These are phyloP conservation scores for Sterrhoptilus dennistouni DNA, from an alignment of 2,113 vertebrate species.

Conservation along the genomic window DNA sequence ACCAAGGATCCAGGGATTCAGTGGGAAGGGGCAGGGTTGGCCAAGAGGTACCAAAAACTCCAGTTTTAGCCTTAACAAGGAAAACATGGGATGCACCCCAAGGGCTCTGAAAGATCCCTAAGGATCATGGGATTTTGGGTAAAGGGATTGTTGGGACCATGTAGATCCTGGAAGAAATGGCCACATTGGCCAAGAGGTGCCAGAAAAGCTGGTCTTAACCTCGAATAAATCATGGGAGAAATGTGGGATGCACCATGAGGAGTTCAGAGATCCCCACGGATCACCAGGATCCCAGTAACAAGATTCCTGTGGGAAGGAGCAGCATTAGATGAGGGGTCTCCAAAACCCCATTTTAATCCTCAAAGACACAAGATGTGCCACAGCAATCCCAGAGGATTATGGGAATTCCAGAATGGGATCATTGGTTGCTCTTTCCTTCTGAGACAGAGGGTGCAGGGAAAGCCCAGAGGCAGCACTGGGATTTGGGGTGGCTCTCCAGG, in stretches of 20 bases:
- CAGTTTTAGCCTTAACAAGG: not conserved
- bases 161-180: not conserved
- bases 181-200: not conserved
- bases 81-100: not conserved
- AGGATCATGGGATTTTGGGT: not conserved
- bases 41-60: no score
- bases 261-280: not conserved
- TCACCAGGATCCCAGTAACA: not conserved
- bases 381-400: not conserved
- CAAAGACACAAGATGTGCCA: not conserved
- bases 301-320: not conserved
- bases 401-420: not conserved
- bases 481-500: not conserved
- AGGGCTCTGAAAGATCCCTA: not conserved
- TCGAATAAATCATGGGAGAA: not conserved
- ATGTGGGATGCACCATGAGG: not conserved
- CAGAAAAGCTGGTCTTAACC: not conserved
- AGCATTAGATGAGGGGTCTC: not conserved
- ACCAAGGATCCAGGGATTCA: not conserved
- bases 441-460: not conserved
- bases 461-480: not conserved
- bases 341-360: not conserved
- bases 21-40: not conserved
- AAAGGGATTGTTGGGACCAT: not conserved
- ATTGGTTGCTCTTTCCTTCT: not conserved